Evolutionary conservation across 2,888 invertebrate species (phyloP).

Genomic region (Cephonodes hylas): DNA sequence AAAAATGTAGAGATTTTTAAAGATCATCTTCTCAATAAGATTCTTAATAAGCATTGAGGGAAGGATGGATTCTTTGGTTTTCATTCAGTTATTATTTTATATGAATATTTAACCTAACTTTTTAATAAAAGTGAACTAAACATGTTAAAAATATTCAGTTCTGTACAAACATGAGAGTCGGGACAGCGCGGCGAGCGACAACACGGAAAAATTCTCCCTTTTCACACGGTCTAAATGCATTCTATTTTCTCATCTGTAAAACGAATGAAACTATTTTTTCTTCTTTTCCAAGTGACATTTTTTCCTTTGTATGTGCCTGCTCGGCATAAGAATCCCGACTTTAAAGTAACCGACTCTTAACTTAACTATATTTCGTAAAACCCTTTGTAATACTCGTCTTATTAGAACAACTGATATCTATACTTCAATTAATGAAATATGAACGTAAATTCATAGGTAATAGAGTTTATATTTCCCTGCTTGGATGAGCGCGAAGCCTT

Average conservation of each 20-base stretch:
- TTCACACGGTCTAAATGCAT: constrained; percentile 42
- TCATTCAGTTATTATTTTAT: background rate
- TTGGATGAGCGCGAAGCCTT: constrained; percentile 33
- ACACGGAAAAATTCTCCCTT: constrained; percentile 35
- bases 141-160: background rate
- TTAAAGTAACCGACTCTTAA: background rate
- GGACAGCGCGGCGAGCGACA: constrained; percentile 22
- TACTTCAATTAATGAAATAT: background rate
- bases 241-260: constrained; percentile 39
- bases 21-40: no score
- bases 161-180: constrained; percentile 14
- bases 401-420: background rate
- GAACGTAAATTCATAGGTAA: background rate
- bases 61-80: background rate
- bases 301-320: constrained; percentile 20
- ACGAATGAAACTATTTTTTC: constrained; percentile 35
- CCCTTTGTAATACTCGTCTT: background rate
- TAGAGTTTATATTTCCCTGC: constrained; percentile 17
- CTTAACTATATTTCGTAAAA: background rate
- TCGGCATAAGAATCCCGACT: background rate
- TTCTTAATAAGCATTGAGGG: background rate
- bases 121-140: background rate
- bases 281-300: constrained; percentile 23
- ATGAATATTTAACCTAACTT: background rate
- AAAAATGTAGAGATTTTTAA: background rate